These are phyloP conservation scores for Spodoptera littoralis DNA, from an alignment of 2,888 invertebrate species.

Conservation along the genomic window DNA sequence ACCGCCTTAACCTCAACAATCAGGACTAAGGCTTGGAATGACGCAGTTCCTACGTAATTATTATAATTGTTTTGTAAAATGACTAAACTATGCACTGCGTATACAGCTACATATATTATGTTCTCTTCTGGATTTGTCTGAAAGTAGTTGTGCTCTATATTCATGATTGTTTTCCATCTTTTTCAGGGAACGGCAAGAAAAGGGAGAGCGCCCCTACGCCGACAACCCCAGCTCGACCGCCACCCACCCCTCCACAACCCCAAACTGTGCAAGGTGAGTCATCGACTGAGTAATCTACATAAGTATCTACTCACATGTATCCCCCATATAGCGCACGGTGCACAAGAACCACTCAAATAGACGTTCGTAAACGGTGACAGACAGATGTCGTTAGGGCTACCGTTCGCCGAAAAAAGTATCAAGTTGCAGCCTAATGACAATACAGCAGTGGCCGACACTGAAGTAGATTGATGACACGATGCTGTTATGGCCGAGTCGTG, in stretches of 20 bases:
- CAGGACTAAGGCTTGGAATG: neutral
- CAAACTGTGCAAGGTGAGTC: slow-evolving; percentile 80
- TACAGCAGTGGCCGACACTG: slow-evolving; percentile 41
- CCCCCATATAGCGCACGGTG: slow-evolving; percentile 8
- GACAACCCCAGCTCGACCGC: slow-evolving; percentile 75
- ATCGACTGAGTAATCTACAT: slow-evolving; percentile 47
- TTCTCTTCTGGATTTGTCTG: neutral
- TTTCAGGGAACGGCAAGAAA: slow-evolving; percentile 88
- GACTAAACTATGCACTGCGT: neutral
- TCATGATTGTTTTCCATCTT: slow-evolving; percentile 50
- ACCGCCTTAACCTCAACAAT: too few species aligned
- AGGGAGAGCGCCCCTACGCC: slow-evolving; percentile 82
- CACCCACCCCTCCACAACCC: slow-evolving; percentile 76
- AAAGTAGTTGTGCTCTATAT: slow-evolving; percentile 9
- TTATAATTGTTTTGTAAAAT: slow-evolving; percentile 1
- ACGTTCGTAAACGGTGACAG: slow-evolving; percentile 32
- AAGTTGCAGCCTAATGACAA: slow-evolving; percentile 47
- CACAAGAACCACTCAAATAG: slow-evolving; percentile 27
- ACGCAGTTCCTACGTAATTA: neutral
- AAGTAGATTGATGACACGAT: slow-evolving; percentile 53
- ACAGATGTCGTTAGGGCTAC: slow-evolving; percentile 44
- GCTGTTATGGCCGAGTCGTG: slow-evolving; percentile 12
- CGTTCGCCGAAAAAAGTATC: slow-evolving; percentile 46
- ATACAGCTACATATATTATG: neutral
- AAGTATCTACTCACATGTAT: neutral